Conservation (phyloP, 2,113 vertebrate genomes). For the Hemiprocne comata region DNA sequence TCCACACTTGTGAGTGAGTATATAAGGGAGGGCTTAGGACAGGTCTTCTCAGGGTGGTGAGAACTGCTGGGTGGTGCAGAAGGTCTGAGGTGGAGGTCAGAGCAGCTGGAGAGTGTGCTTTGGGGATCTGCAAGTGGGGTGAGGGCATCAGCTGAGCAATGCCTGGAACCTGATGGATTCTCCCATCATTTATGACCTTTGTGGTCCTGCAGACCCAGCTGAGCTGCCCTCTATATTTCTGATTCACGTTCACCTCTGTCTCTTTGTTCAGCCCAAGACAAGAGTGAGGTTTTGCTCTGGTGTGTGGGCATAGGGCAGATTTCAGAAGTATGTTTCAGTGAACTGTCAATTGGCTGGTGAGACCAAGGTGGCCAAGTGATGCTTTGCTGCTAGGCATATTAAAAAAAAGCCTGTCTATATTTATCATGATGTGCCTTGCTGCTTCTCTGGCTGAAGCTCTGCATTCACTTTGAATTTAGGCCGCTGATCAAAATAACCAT, state of each 20-base stretch:
- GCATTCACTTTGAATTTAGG: neutral
- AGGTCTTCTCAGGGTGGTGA: neutral
- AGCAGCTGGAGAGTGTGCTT: neutral
- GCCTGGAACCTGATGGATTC: neutral
- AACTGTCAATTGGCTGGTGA: neutral
- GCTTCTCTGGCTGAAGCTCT: neutral
- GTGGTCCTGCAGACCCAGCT: neutral
- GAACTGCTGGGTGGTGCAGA: neutral
- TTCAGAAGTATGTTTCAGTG: neutral
- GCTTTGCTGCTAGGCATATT: neutral
- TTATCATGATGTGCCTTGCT: neutral
- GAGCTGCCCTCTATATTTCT: neutral
- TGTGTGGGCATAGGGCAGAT: neutral
- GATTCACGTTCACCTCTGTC: accelerated
- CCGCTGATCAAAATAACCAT: neutral
- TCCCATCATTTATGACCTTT: neutral
- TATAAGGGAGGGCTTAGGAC: neutral
- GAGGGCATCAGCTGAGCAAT: neutral
- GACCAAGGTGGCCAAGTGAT: neutral
- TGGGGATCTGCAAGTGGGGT: neutral
- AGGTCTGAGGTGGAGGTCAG: neutral
- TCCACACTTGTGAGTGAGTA: accelerated
- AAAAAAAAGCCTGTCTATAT: neutral
- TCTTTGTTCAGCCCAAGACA: neutral
- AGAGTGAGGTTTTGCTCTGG: neutral